Base-by-base conservation (phyloP, 1,140 invertebrate species). In the Propsilocerus akamusi region DNA sequence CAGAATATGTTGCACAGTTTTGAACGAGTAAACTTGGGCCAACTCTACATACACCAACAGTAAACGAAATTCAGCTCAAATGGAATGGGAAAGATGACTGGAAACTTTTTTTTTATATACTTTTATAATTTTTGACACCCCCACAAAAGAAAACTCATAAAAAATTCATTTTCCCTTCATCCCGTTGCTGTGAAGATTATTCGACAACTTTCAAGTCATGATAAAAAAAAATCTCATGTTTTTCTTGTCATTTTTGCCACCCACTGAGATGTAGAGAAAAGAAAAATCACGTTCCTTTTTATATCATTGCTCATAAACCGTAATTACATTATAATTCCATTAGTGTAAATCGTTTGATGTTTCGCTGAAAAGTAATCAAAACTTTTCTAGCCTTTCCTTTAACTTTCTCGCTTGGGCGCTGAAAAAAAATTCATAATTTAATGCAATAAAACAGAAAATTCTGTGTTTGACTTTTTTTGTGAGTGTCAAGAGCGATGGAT, bases 271-370 rank as follows among this genome's bases (percentile, higher is more conserved):
- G n/a, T n/a, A n/a, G n/a, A n/a, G n/a, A n/a, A n/a, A n/a, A n/a
- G n/a, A n/a, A 41, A 41, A 41, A 41, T 41, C 34, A 41, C 34
- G 34, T 41, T 41, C 14, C n/a, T 41, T 20, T 20, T 41, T 41
- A 20, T 41, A 41, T 41, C 34, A 41, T 41, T 17, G n/a, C 34
- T n/a, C 34, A 41, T 30, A 30, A 30, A 11, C 10, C 28, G 17
- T 41, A 41, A 41, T 41, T 41, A 41, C 34, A 41, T 41, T 41
- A 41, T 41, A 41, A 41, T 41, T 41, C 34, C 34, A 41, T 41
- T 41, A 41, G 14, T 41, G 34, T 41, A 41, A 41, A 41, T 41
- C 34, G 34, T 41, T 41, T 41, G 34, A 41, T 41, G 34, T 41
- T 41, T 8, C 4, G 14, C 34, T 41, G 34, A 20, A 41, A 41